These are phyloP conservation scores for Ctenicera cuprea DNA, from an alignment of 2,888 invertebrate species.

Conservation along the genomic window DNA sequence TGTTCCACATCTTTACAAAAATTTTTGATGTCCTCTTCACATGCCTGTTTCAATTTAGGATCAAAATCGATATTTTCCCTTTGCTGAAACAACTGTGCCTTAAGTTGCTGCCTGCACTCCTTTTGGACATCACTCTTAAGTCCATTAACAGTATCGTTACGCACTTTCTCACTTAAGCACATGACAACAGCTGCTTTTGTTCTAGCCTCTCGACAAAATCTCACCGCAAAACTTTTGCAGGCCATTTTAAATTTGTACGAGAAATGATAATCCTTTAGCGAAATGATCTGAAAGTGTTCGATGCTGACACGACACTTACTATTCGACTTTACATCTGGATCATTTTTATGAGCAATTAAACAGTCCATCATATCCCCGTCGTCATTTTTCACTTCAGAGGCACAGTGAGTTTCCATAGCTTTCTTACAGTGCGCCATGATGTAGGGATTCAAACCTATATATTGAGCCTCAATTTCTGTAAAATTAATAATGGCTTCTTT, in stretches of 20 bases:
- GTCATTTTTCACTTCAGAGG: slow-evolving; percentile 81
- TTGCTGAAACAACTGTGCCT: slow-evolving; percentile 93
- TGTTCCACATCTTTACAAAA: slow-evolving; percentile 82
- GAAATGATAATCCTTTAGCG: slow-evolving; percentile 94
- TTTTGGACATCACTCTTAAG: slow-evolving; percentile 87
- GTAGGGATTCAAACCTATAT: slow-evolving; percentile 92
- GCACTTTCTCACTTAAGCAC: slow-evolving; percentile 92
- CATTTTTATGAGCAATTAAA: slow-evolving; percentile 93
- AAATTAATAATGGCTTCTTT: slow-evolving; percentile 86
- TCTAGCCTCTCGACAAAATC: slow-evolving; percentile 81
- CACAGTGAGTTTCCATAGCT: slow-evolving; percentile 86
- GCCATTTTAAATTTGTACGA: slow-evolving; percentile 96
- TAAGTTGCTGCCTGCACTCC: slow-evolving; percentile 93
- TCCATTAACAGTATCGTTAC: slow-evolving; percentile 89
- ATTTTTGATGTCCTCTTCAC: slow-evolving; percentile 84
- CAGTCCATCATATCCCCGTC: slow-evolving; percentile 96
- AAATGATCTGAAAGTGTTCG: slow-evolving; percentile 97
- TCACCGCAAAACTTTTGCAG: slow-evolving; percentile 87
- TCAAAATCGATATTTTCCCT: slow-evolving; percentile 92
- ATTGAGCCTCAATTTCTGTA: slow-evolving; percentile 92
- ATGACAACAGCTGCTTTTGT: slow-evolving; percentile 88
- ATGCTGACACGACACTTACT: slow-evolving; percentile 93
- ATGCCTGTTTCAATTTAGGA: slow-evolving; percentile 88
- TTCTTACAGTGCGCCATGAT: slow-evolving; percentile 88
- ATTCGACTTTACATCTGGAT: slow-evolving; percentile 85